phyloP scores from a whole-genome alignment of 2,113 vertebrate genomes.

The Stercorarius parasiticus region DNA sequence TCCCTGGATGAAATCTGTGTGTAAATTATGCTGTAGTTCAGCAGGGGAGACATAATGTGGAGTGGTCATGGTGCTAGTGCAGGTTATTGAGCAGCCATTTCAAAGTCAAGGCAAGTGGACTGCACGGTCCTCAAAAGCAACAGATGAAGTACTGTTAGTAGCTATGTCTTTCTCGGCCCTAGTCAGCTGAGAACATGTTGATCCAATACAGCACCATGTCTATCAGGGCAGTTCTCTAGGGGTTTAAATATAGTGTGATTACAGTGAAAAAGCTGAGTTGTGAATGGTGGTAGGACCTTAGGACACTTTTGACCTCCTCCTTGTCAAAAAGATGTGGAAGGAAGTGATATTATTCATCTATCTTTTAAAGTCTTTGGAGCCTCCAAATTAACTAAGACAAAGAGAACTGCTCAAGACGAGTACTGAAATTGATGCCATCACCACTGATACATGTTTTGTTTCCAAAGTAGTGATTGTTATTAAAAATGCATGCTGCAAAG shows the following conservation, averaged over 20 bases:
- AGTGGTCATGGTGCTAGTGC: fast-evolving
- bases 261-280: not conserved
- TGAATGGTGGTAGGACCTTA: not conserved
- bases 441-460: not conserved
- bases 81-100: not conserved
- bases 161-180: not conserved
- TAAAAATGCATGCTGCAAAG: not conserved
- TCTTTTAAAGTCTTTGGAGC: not conserved
- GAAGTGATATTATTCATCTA: not conserved
- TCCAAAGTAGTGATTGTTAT: not conserved
- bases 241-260: not conserved
- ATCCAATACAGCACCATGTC: not conserved
- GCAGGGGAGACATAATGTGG: not conserved
- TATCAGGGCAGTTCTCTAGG: not conserved
- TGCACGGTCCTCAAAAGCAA: not conserved
- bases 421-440: not conserved
- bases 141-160: not conserved
- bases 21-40: not conserved
- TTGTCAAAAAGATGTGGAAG: not conserved
- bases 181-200: not conserved
- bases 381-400: not conserved
- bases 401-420: not conserved
- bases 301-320: not conserved
- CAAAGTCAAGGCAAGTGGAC: not conserved
- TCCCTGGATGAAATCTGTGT: not conserved